Base-by-base conservation (phyloP, 2,113 vertebrate genomes). In the Stegastes partitus region DNA sequence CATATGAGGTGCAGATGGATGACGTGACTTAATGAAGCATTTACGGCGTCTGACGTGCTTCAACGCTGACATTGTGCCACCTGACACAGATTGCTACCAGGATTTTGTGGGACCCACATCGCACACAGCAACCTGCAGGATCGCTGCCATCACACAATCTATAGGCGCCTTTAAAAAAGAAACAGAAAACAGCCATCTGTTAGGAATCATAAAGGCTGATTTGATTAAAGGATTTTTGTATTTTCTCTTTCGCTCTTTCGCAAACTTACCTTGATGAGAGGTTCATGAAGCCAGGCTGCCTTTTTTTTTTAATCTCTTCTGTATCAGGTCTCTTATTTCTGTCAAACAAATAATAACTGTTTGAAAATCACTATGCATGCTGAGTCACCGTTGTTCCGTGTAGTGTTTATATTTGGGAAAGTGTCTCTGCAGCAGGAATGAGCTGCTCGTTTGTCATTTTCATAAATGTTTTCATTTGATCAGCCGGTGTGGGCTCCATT, bases 321-420 rank as follows among this genome's bases (percentile, higher is more conserved):
- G 11, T 42, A 42, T 53, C 7, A 42, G 18, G 15, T 57, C 23
- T 70, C 54, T 53, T n/a, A 11, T 72, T 45, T 26, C n/a, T 39
- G 25, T 25, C 69, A 55, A 54, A 61, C 42, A 11, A 44, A 53
- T 5, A 22, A 28, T 12, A 54, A 47, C 37, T 62, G 28, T 51
- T 51, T 53, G 64, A 73, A 31, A 70, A 82, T 69, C 14, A 22
- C 16, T 64, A 31, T 47, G 45, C 12, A 39, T 45, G 53, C 70
- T 63, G 74, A 78, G 63, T 83, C 69, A 53, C 55, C 23, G 19
- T 57, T 68, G 55, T 34, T 49, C 56, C 51, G 11, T n/a, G 23
- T 50, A 64, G 63, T 50, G 55, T 57, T 75, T 51, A 77, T 51
- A 51, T 44, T 47, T 67, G 50, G 14, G 63, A 50, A 57, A 57